These are phyloP conservation scores for Salmo trutta DNA, from an alignment of 2,797 vertebrate species.

Conservation along the genomic window DNA sequence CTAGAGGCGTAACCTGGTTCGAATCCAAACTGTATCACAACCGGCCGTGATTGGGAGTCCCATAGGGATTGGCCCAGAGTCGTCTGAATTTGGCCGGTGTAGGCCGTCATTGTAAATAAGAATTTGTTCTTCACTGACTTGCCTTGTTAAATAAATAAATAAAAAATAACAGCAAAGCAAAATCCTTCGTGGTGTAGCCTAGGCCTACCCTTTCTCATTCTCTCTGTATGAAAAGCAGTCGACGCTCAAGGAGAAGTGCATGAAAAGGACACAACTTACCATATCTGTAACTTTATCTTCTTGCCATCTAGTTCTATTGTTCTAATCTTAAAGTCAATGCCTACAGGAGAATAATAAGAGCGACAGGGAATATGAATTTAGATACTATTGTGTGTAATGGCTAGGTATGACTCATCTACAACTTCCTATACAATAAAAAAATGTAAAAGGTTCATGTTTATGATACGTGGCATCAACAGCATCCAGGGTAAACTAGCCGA, in stretches of 20 bases:
- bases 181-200: not conserved
- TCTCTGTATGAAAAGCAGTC: not conserved
- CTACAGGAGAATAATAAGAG: conserved; percentile 63
- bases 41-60: no score
- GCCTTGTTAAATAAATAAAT: no score
- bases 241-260: not conserved
- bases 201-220: not conserved
- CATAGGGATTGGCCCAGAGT: no score
- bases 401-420: not conserved
- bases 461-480: not conserved
- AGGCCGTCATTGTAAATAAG: no score
- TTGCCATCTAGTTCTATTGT: conserved; percentile 97
- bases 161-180: not conserved
- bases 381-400: no score
- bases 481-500: not conserved
- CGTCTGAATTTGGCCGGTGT: no score
- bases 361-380: not conserved
- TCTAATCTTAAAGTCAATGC: conserved; percentile 97
- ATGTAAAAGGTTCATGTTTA: not conserved
- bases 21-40: no score
- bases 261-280: conserved; percentile 75
- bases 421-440: not conserved
- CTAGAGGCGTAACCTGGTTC: no score
- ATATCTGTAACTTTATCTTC: conserved; percentile 97
- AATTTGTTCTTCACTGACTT: no score